Conservation (phyloP, 1,140 invertebrate species). For the Pteromalus puparum region DNA sequence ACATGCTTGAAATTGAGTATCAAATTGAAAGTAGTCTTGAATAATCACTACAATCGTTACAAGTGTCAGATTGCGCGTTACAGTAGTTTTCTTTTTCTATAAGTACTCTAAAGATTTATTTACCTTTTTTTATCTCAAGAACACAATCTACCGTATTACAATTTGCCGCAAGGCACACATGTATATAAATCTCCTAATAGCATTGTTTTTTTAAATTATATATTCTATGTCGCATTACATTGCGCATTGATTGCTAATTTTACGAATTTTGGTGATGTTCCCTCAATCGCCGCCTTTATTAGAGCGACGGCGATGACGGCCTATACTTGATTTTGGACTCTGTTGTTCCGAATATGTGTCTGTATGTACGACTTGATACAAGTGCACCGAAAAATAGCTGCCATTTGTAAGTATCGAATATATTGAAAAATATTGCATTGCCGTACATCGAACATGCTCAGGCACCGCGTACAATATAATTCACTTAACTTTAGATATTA, state of each 20-base stretch:
- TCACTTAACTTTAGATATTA: conserved; percentile 5
- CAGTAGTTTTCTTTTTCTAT: conserved; percentile 52
- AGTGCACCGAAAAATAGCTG: conserved; percentile 50
- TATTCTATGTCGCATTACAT: background rate
- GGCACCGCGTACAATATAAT: conserved; percentile 35
- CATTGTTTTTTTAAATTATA: conserved; percentile 32
- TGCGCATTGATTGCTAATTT: conserved; percentile 33
- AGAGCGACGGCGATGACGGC: background rate
- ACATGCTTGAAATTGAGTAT: conserved; percentile 54
- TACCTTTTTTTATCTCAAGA: conserved; percentile 42
- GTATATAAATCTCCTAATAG: conserved; percentile 51
- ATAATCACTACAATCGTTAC: conserved; percentile 45
- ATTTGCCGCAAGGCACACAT: conserved; percentile 51
- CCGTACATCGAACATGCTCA: conserved; percentile 42
- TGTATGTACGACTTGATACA: conserved; percentile 42
- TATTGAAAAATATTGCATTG: conserved; percentile 49
- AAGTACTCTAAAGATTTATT: conserved; percentile 46
- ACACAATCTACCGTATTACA: conserved; percentile 48
- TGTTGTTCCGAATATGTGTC: conserved; percentile 18
- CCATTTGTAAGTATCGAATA: conserved; percentile 43
- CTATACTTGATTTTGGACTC: background rate
- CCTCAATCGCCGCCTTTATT: background rate
- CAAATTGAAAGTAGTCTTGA: conserved; percentile 39
- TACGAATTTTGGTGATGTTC: conserved; percentile 17
- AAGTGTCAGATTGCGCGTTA: conserved; percentile 58